phyloP scores from a whole-genome alignment of 2,797 vertebrate genomes.

The Mus minutoides region DNA sequence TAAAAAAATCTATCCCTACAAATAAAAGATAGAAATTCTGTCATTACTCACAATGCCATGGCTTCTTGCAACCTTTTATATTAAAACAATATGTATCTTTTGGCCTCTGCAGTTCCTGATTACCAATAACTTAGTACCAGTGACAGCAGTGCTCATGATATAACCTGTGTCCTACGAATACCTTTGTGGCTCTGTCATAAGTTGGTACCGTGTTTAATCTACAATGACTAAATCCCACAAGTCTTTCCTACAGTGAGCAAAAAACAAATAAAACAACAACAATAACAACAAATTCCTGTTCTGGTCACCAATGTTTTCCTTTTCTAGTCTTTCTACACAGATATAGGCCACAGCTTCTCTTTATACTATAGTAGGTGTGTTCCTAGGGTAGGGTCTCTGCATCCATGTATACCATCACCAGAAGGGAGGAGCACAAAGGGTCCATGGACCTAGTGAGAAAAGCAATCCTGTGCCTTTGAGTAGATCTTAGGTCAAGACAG shows the following conservation, averaged over 20 bases:
- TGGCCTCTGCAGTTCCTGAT: neutral
- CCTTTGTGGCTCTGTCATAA: neutral
- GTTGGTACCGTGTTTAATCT: neutral
- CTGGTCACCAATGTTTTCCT: constrained; percentile 7
- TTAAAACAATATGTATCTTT: neutral
- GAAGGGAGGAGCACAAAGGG: neutral
- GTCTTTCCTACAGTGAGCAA: neutral
- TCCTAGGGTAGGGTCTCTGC: neutral
- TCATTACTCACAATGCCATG: neutral
- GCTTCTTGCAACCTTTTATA: neutral
- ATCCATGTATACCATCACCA: neutral
- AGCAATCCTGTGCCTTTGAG: neutral
- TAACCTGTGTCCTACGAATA: neutral
- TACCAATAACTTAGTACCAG: neutral
- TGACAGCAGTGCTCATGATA: neutral
- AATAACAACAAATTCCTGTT: neutral
- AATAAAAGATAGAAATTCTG: neutral
- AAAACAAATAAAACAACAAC: no score
- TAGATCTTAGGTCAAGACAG: neutral
- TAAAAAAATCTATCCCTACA: neutral
- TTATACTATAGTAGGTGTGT: neutral
- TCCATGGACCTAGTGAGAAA: neutral
- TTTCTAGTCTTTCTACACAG: neutral
- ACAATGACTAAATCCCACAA: neutral
- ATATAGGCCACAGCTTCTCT: neutral